Conservation (phyloP, 2,113 vertebrate species). For the Gobiocypris rarus region DNA sequence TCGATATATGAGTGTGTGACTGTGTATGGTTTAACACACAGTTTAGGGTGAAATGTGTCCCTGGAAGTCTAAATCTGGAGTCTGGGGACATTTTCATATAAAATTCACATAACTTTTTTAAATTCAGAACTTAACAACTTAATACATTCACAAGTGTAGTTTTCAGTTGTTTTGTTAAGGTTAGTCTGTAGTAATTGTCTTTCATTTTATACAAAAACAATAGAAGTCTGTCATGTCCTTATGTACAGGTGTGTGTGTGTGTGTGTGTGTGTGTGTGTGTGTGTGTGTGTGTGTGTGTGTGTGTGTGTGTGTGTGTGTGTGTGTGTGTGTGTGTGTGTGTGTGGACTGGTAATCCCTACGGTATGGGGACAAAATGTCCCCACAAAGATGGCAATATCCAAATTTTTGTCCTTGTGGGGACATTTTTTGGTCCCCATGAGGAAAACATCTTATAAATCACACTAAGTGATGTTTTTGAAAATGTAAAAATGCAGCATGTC, state of each 20-base stretch:
- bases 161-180: neutral
- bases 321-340: slow-evolving; percentile 16
- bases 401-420: too few species aligned
- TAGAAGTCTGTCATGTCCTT: neutral
- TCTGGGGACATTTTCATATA: neutral
- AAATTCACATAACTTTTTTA: neutral
- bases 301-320: slow-evolving; percentile 17
- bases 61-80: neutral
- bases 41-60: neutral
- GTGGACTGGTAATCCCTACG: too few species aligned
- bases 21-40: neutral
- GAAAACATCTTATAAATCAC: too few species aligned
- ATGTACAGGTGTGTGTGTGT: neutral
- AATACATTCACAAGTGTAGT: too few species aligned
- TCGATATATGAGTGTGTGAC: too few species aligned
- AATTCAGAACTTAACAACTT: neutral
- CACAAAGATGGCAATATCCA: too few species aligned
- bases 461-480: too few species aligned
- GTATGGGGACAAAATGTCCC: too few species aligned
- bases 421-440: too few species aligned
- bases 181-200: neutral
- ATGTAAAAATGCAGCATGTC: too few species aligned
- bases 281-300: too few species aligned
- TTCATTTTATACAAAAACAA: neutral
- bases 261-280: slow-evolving; percentile 26